phyloP scores from a whole-genome alignment of 2,113 vertebrate species.

The Stomatorhinus ivindoensis region DNA sequence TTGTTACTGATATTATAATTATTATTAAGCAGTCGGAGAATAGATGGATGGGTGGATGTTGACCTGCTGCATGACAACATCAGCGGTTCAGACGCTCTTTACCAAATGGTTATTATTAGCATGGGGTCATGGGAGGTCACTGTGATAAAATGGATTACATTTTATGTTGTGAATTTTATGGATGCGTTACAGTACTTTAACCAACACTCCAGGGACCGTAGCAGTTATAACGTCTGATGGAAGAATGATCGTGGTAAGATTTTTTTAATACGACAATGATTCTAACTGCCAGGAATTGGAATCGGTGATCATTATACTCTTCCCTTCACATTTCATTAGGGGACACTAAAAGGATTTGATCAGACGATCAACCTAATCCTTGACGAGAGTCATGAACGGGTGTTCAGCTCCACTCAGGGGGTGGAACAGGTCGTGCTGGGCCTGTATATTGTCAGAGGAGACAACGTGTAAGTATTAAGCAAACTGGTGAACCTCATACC shows the following conservation, averaged over 20 bases:
- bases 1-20: neutral
- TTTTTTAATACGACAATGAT: neutral
- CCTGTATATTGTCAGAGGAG: constrained; percentile 93
- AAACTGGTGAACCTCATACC: neutral
- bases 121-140: neutral
- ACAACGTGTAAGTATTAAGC: constrained; percentile 85
- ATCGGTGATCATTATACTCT: neutral
- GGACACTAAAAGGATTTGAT: constrained; percentile 95
- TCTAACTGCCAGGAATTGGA: neutral
- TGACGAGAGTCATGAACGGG: constrained; percentile 96
- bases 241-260: constrained; percentile 94
- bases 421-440: constrained; percentile 97
- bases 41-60: neutral
- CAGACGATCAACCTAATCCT: constrained; percentile 98
- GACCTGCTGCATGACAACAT: too few relatives aligned
- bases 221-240: constrained; percentile 94
- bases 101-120: neutral
- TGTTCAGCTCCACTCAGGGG: constrained; percentile 97
- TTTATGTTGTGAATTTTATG: neutral
- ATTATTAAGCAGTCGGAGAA: neutral
- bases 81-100: neutral
- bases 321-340: constrained; percentile 53
- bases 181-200: neutral
- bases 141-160: neutral
- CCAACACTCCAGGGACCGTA: constrained; percentile 72